Conservation (phyloP, 53 echinoderm and acorn worm genomes). For the Hippasteria phrygiana region DNA sequence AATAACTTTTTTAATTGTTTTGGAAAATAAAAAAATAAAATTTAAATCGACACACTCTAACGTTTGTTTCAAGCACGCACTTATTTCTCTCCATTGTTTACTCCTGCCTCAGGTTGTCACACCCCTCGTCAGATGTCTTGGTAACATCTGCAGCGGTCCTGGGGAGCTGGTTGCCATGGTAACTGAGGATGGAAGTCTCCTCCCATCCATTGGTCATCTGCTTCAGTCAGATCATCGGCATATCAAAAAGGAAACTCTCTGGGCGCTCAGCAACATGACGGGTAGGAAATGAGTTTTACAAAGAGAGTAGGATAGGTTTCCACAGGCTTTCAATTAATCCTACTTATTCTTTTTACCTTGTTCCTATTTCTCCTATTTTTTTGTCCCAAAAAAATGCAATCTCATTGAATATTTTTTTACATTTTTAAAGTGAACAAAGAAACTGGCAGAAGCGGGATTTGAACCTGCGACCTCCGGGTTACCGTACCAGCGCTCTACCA, state of each 20-base stretch:
- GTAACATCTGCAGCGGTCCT: slow-evolving; percentile 78
- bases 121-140: slow-evolving; percentile 82
- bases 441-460: too few relatives aligned
- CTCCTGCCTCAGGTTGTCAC: slow-evolving; percentile 68
- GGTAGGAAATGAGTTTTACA: slow-evolving; percentile 62
- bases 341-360: too few relatives aligned
- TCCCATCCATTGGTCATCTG: slow-evolving; percentile 56
- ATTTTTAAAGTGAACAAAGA: too few relatives aligned
- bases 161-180: slow-evolving; percentile 61
- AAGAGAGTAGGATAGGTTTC: too few relatives aligned
- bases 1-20: not conserved
- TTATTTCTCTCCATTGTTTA: not conserved
- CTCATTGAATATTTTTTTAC: too few relatives aligned
- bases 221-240: slow-evolving; percentile 68
- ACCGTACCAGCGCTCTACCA: too few relatives aligned
- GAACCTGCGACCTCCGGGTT: too few relatives aligned
- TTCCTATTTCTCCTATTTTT: too few relatives aligned
- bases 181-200: slow-evolving; percentile 67
- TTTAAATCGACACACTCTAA: not conserved
- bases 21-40: not conserved
- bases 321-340: too few relatives aligned
- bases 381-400: too few relatives aligned
- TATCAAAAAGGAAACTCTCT: slow-evolving; percentile 79
- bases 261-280: slow-evolving; percentile 76
- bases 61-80: too few relatives aligned